These are phyloP conservation scores for Lordiphosa collinella DNA, from an alignment of 1,140 invertebrate species.

Conservation along the genomic window DNA sequence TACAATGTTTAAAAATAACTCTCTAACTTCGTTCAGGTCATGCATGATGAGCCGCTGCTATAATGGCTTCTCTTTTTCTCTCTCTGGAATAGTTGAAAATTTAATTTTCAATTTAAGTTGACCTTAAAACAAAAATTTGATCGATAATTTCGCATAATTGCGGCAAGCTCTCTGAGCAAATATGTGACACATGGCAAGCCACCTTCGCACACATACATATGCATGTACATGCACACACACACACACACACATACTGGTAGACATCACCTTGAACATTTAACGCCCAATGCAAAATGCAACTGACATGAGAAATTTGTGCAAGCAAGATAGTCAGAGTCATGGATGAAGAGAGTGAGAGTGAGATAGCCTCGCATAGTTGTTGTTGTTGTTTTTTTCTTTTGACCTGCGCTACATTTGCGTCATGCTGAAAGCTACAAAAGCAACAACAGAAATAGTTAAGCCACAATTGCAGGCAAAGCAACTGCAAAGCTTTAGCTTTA, in stretches of 20 bases:
- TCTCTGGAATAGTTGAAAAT: slow-evolving; percentile 14
- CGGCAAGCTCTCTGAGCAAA: slow-evolving; percentile 21
- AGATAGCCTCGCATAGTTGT: slow-evolving; percentile 39
- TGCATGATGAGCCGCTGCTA: slow-evolving; percentile 38
- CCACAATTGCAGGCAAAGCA: slow-evolving; percentile 26
- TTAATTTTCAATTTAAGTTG: slow-evolving; percentile 71
- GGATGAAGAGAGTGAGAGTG: slow-evolving; percentile 3
- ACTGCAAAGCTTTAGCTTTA: slow-evolving; percentile 37
- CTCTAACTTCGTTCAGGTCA: slow-evolving; percentile 17
- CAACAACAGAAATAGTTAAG: slow-evolving; percentile 20
- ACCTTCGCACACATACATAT: slow-evolving; percentile 14
- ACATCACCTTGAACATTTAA: slow-evolving; percentile 77
- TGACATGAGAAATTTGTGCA: slow-evolving; percentile 40
- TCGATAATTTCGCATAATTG: slow-evolving; percentile 79
- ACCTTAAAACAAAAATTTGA: slow-evolving; percentile 71
- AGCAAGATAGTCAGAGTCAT: slow-evolving; percentile 12
- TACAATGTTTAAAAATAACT: no score
- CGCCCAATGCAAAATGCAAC: slow-evolving; percentile 72
- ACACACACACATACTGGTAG: slow-evolving; percentile 13
- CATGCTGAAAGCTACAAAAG: slow-evolving; percentile 40
- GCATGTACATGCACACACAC: slow-evolving; percentile 13
- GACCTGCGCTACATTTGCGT: slow-evolving; percentile 53
- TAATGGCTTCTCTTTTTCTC: slow-evolving; percentile 3
- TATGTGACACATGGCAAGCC: slow-evolving; percentile 52
- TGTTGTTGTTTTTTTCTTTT: slow-evolving; percentile 27